Base-by-base conservation (phyloP, 2,888 invertebrate species). In the Sepiola atlantica region DNA sequence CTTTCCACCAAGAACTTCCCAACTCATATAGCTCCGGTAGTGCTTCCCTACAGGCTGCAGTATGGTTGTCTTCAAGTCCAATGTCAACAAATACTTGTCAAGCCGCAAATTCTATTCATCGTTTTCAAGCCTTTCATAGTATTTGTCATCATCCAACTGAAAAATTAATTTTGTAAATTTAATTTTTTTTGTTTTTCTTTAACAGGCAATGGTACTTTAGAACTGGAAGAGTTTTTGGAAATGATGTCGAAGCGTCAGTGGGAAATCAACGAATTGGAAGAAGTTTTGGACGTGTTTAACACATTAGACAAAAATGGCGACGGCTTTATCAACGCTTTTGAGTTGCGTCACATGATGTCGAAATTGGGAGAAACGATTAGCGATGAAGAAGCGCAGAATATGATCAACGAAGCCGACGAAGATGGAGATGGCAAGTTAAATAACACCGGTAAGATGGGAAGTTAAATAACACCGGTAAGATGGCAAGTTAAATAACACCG, bases 341-440 rank as follows among this genome's bases (percentile, higher is more conserved):
- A 99, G 98, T 98, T 99, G 97, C 98, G 99, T 98, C 99, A 99
- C 98, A 99, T 99, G 96, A 99, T 99, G 99, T 99, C 99, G 98
- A 99, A 99, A 98, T 98, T 99, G 97, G 99, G 99, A 95, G 99
- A 99, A 98, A 99, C 99, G 98, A 98, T 99, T 97, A 99, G 99
- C 97, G 99, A 99, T 98, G 99, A 99, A 98, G 99, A 99, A 98
- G 99, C 99, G 97, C 99, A 99, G 98, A 99, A 99, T 98, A 99
- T 99, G 99, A 99, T 99, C 98, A 98, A 99, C 97, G 99, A 99
- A 98, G 99, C 99, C 97, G 99, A 99, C 98, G 99, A 99, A 98
- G 99, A 99, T 98, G 99, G 99, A 97, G 99, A 99, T 98, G 99
- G 99, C 97, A 99, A 99, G 98, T 99, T 99, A 98, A 99, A 99